Evolutionary conservation across 2,113 vertebrate genomes (phyloP).

Genomic region (Jacana jacana): DNA sequence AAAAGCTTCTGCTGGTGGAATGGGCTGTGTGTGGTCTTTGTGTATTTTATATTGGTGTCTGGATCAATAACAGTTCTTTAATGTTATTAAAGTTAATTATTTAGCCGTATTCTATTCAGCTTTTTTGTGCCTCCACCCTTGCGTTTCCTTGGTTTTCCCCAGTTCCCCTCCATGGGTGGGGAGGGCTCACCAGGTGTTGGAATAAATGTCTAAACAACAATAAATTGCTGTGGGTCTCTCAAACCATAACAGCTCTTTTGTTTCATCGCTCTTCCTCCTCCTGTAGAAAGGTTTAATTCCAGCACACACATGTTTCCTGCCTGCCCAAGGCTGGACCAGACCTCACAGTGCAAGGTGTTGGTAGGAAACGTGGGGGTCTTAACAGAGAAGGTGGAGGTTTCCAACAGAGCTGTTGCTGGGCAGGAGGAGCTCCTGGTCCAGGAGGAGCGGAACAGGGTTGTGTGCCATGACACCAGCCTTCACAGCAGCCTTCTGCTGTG

Average conservation of each 20-base stretch:
- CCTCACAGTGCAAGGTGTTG: not conserved
- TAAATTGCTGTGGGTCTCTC: no score
- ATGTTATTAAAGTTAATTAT: no score
- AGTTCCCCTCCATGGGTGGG: no score
- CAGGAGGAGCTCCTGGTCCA: not conserved
- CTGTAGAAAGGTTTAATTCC: not conserved
- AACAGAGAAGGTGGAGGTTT: not conserved
- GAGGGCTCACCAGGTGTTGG: no score
- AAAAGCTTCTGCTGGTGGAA: no score
- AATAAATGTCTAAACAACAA: no score
- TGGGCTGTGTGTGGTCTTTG: no score
- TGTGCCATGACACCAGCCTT: not conserved
- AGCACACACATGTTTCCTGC: fast-evolving
- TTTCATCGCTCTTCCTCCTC: not conserved
- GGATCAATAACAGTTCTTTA: no score
- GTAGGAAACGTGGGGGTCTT: not conserved
- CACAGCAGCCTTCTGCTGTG: not conserved
- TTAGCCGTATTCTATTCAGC: no score
- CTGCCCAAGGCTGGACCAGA: not conserved
- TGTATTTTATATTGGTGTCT: no score
- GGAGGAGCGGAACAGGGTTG: not conserved
- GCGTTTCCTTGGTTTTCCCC: no score
- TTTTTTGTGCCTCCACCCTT: no score
- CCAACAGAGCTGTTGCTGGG: not conserved
- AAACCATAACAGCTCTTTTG: not conserved